Base-by-base conservation (phyloP, 2,113 vertebrate species). In the Heptranchias perlo region DNA sequence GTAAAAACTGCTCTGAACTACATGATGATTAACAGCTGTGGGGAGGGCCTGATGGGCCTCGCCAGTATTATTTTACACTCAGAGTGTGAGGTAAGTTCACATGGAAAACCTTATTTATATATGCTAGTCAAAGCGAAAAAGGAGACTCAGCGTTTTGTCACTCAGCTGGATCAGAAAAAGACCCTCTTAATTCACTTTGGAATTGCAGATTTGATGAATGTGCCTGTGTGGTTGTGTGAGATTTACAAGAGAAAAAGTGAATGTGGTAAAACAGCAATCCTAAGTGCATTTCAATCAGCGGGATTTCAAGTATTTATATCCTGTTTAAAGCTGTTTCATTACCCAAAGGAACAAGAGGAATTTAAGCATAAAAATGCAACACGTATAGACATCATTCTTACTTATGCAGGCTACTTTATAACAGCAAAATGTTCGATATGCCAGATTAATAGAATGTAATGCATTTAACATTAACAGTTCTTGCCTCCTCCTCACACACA, bases 21-120 rank as follows among this genome's bases (percentile, higher is more conserved):
- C 44, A 69, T 95, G 65, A 95, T 95, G 94, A 35, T 95, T 52
- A 95, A 69, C 94, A 95, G 94, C 94, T 95, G 94, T 47, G 47
- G 44, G 64, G 47, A 95, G 94, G 93, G 14, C 44, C 28, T 73
- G 47, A 69, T 67, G 94, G 65, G 44, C 65, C 44, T 31, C 16
- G 94, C 39, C 4, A 49, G 64, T 62, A 69, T 95, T 95, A 95
- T 49, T 73, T 69, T 95, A 73, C 94, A 95, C 47, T 52, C 47
- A 73, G 44, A 95, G 64, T 69, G 64, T 69, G 64, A 95, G 93
- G 93, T 47, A 95, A 95, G 94, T 69, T 69, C 94, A 95, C 44
- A 95, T 95, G 64, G 64, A 95, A 69, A 31, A 95, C 52, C 94
- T 16, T 67, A 95, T 95, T 95, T 95, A 65, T 52, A 69, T 69